Percentiles rank a stretch among this genome's conserved stretches.
phyloP scores from a whole-genome alignment of 2,797 vertebrate species.

The Lacerta agilis region DNA sequence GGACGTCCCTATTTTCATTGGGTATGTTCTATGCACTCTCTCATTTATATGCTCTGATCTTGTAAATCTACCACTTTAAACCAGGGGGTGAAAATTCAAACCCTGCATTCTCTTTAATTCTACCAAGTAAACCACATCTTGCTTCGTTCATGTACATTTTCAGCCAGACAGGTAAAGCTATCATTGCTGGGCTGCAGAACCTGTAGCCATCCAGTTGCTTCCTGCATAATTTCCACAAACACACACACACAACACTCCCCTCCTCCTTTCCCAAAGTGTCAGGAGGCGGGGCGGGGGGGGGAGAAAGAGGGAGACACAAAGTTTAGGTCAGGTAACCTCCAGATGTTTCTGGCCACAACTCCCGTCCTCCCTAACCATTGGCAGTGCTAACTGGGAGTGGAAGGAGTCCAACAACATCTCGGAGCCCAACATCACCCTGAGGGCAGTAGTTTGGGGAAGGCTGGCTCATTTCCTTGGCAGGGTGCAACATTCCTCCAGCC shows the following conservation, averaged over 20 bases:
- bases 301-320: background rate
- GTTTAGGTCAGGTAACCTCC: background rate
- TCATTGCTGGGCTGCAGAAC: no score
- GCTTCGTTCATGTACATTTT: background rate
- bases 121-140: background rate
- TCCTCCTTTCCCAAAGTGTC: background rate
- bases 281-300: background rate
- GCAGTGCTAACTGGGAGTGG: background rate
- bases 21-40: no score
- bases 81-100: background rate
- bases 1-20: no score
- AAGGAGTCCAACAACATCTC: background rate
- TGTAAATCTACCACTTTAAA: background rate
- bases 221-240: background rate
- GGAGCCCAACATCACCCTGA: background rate
- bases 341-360: background rate
- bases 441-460: background rate
- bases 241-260: background rate
- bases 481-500: fast-evolving
- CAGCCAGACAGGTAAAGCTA: background rate
- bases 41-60: background rate
- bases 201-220: background rate
- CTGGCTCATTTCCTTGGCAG: conserved; percentile 10
- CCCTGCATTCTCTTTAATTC: background rate
- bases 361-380: background rate